These are phyloP conservation scores for Hybognathus amarus DNA, from an alignment of 2,797 vertebrate species.

Conservation along the genomic window DNA sequence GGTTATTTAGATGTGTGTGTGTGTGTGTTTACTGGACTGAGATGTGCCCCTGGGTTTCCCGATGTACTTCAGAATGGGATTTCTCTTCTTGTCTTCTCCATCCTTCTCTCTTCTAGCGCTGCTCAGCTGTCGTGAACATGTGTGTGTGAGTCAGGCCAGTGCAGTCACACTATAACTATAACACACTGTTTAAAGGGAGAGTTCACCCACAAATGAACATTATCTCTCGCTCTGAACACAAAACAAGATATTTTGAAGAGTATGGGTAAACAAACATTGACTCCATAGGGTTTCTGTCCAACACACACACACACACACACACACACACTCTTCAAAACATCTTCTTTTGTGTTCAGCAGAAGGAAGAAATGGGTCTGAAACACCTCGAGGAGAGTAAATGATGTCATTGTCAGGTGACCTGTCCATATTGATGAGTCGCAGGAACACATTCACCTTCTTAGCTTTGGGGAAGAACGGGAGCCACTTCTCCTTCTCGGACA, in stretches of 20 bases:
- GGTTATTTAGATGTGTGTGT: too few species aligned
- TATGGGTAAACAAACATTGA: too few species aligned
- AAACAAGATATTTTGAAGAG: neutral
- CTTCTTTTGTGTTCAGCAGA: neutral
- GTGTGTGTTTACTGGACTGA: slow-evolving; percentile 84
- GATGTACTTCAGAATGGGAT: slow-evolving; percentile 95
- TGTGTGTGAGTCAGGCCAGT: neutral
- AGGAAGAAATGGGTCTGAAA: neutral
- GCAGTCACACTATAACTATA: neutral
- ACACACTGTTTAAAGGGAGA: neutral
- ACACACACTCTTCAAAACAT: neutral
- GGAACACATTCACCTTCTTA: slow-evolving; percentile 82
- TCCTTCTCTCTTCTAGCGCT: slow-evolving; percentile 81
- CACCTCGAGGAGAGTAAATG: neutral
- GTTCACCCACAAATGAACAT: neutral
- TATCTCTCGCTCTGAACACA: neutral
- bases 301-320: too few species aligned
- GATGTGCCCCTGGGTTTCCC: slow-evolving; percentile 87
- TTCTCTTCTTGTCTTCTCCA: slow-evolving; percentile 88
- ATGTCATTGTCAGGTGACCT: neutral
- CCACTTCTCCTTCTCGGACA: slow-evolving; percentile 92
- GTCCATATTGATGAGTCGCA: accelerated
- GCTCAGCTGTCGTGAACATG: slow-evolving; percentile 65
- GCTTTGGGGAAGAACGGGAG: slow-evolving; percentile 87
- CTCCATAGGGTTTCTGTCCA: neutral